These are phyloP conservation scores for Coptotermes formosanus DNA, from an alignment of 1,140 invertebrate genomes.

Conservation along the genomic window DNA sequence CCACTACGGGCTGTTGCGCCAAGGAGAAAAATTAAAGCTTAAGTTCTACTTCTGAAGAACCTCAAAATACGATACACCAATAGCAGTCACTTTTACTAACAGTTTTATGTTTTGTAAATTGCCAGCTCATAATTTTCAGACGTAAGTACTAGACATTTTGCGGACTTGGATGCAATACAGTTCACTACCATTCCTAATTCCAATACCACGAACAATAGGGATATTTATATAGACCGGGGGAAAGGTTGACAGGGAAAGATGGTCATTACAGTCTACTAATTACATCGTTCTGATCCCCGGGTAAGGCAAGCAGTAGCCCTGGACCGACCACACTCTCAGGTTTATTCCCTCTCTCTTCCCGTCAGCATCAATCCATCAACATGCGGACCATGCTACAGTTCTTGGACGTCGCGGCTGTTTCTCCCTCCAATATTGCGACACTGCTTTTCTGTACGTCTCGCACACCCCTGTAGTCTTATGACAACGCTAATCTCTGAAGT, in stretches of 20 bases:
- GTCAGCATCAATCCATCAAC: conserved; percentile 5
- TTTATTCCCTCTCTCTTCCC: not conserved
- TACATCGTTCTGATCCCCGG: conserved; percentile 8
- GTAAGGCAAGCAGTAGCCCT: not conserved
- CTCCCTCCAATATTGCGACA: no score
- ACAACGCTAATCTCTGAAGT: no score
- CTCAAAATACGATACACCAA: no score
- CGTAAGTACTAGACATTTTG: no score
- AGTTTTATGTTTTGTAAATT: no score
- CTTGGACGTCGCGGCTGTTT: not conserved
- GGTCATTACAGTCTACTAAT: conserved; percentile 16
- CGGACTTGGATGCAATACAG: not conserved
- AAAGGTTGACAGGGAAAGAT: conserved; percentile 1
- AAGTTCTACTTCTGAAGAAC: no score
- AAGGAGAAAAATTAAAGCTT: no score
- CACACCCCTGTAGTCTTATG: no score
- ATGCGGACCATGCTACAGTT: not conserved
- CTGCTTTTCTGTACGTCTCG: no score
- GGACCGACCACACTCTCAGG: conserved; percentile 12
- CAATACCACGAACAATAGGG: conserved; percentile 1
- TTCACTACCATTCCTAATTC: not conserved
- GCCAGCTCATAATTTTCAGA: no score
- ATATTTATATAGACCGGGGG: conserved; percentile 10
- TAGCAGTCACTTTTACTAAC: no score
- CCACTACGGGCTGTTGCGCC: no score